A percentile compares a stretch with the other conserved stretches of the same genome.
Evolutionary conservation across 2,797 vertebrate genomes (phyloP).

Genomic region (Poeciliopsis gracilis): DNA sequence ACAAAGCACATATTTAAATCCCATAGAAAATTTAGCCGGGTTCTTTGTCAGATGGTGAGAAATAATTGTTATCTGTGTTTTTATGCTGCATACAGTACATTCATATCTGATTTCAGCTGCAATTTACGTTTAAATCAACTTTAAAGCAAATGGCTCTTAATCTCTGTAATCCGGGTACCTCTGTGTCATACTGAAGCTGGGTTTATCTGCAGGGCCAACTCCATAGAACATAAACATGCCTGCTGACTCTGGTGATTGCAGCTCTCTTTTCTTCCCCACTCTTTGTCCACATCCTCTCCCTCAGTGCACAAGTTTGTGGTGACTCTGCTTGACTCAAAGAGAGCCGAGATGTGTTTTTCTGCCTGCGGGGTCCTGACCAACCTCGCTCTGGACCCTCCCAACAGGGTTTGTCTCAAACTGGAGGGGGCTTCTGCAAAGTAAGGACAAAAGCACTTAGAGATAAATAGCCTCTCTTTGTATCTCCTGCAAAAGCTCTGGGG

Average conservation of each 20-base stretch:
- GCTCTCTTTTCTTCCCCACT: conserved; percentile 48
- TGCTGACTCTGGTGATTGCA: conserved; percentile 39
- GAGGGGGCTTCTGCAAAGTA: conserved; percentile 89
- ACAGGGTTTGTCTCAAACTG: conserved; percentile 77
- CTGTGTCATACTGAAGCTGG: conserved; percentile 45
- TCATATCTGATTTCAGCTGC: neutral
- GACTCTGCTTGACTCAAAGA: conserved; percentile 89
- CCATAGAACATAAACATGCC: conserved; percentile 45
- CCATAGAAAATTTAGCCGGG: neutral
- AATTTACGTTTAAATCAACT: neutral
- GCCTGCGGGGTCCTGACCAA: conserved; percentile 96
- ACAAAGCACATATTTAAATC: neutral
- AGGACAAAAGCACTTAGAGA: conserved; percentile 56
- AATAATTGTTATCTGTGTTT: neutral
- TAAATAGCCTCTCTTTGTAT: neutral
- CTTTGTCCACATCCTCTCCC: conserved; percentile 36
- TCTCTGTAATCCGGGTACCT: conserved; percentile 1
- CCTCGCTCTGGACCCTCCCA: conserved; percentile 86
- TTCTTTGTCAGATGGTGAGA: neutral
- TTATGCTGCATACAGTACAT: neutral
- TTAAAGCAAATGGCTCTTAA: neutral
- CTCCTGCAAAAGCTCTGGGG: conserved; percentile 4
- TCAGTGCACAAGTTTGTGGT: conserved; percentile 91
- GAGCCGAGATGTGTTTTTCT: conserved; percentile 90
- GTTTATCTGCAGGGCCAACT: conserved; percentile 60